Conservation (phyloP, 2,113 vertebrate species). For the Marmota monax region DNA sequence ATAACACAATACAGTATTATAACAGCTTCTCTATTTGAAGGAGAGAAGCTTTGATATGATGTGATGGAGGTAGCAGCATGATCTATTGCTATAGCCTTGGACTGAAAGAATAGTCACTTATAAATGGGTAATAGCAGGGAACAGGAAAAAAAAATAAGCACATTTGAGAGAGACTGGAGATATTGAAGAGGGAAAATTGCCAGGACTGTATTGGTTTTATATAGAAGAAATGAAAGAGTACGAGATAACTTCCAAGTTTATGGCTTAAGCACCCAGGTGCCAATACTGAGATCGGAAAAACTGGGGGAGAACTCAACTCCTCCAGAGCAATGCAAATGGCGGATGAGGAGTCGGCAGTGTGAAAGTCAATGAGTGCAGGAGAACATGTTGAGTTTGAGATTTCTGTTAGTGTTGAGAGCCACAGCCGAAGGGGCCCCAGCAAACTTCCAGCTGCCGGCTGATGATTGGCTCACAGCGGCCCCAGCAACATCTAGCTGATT, state of each 20-base stretch:
- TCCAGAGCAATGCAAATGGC: background rate
- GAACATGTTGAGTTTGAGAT: background rate
- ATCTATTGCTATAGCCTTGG: background rate
- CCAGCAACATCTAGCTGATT: too few relatives aligned
- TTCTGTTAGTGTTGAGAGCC: background rate
- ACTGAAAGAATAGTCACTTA: background rate
- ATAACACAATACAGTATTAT: background rate
- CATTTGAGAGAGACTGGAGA: background rate
- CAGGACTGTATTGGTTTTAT: background rate
- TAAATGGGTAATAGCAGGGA: background rate
- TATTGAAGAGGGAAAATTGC: background rate
- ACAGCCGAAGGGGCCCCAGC: too few relatives aligned
- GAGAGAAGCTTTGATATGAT: background rate
- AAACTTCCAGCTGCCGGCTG: too few relatives aligned
- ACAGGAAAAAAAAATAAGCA: background rate
- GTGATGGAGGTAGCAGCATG: background rate
- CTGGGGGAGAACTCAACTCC: background rate
- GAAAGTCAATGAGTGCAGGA: background rate
- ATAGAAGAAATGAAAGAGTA: background rate
- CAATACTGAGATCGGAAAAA: background rate
- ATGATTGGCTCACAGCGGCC: too few relatives aligned
- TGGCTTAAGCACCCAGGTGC: background rate
- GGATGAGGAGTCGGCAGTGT: rapidly evolving
- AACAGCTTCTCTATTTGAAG: background rate
- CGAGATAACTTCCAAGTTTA: background rate